A percentile compares a stretch with the other conserved stretches of the same genome.
phyloP scores from a whole-genome alignment of 2,797 vertebrate genomes.

The Xenopus petersii region DNA sequence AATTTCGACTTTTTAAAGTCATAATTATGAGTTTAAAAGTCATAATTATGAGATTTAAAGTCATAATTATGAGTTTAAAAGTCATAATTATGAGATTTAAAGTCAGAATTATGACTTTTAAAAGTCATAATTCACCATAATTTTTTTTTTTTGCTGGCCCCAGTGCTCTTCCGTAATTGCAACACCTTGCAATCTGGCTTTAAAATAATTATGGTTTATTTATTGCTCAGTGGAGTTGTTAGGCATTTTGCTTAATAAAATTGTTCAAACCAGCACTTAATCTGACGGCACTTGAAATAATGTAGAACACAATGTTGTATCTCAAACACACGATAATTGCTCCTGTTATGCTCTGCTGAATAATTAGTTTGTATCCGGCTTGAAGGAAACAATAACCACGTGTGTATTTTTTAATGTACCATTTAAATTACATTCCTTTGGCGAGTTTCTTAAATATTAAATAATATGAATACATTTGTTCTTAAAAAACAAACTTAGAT shows the following conservation, averaged over 20 bases:
- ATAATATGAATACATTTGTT: slow-evolving; percentile 3
- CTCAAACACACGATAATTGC: background rate
- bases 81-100: no score
- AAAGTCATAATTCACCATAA: no score
- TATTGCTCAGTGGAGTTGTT: background rate
- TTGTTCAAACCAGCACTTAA: background rate
- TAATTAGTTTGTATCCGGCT: slow-evolving; percentile 11
- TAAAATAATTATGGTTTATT: no score
- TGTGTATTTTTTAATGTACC: background rate
- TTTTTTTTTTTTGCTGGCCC: no score
- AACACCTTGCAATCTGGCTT: no score
- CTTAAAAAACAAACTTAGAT: background rate
- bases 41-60: no score
- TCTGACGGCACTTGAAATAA: slow-evolving; percentile 14
- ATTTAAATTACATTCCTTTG: slow-evolving; percentile 4
- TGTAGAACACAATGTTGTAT: slow-evolving; percentile 3
- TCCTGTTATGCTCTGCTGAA: background rate
- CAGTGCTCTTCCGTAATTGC: no score
- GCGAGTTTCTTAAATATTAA: slow-evolving; percentile 1
- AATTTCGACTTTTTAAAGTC: no score
- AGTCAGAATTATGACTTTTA: no score
- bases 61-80: no score
- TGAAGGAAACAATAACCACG: slow-evolving; percentile 1
- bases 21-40: no score
- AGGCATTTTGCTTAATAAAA: background rate